Base-by-base conservation (phyloP, 2,888 invertebrate species). In the Metellina segmentata region DNA sequence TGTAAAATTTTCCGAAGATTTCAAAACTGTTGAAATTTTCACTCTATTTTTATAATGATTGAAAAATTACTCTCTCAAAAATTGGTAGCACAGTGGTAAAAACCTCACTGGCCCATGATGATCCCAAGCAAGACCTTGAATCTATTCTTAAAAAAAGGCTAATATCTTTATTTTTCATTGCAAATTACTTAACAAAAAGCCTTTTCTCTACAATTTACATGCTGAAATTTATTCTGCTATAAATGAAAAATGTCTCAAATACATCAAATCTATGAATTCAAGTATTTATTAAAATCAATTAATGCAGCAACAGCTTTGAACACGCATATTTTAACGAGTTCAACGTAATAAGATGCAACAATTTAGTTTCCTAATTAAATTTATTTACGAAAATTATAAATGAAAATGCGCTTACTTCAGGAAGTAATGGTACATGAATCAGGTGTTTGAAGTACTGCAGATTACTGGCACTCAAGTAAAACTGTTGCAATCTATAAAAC, bases 371-470 rank as follows among this genome's bases (percentile, higher is more conserved):
- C 16, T 16, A 61, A 61, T 16, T 61, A 61, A 16, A 16, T 16
- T 61, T 8, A 61, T 9, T 7, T 0, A 16, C 5, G 9, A 5
- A 6, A 20, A 20, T 6, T 9, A 7, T 16, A 72, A 72, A 72
- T 6, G 5, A 79, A 79, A 8, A 34, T n/a, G 71, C 5, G 51
- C 75, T 94, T 95, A 97, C 97, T 95, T 98, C 97, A 4, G 99
- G 99, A 94, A 99, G 95, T 71, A 97, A 96, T 5, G 99, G 99
- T 94, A 99, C 97, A 86, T 98, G 97, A 92, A 99, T 98, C 79
- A 99, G 96, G 95, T 98, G 98, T 94, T 98, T 98, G 95, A 99
- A 99, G 96, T 99, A 99, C 95, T 99, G 99, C 94, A 99, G 96
- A 94, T 97, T 98, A 94, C 97, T 97, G 13, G 98, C 97, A 94